These are phyloP conservation scores for Gymnoscelis rufifasciata DNA, from an alignment of 2,888 invertebrate species.

Conservation along the genomic window DNA sequence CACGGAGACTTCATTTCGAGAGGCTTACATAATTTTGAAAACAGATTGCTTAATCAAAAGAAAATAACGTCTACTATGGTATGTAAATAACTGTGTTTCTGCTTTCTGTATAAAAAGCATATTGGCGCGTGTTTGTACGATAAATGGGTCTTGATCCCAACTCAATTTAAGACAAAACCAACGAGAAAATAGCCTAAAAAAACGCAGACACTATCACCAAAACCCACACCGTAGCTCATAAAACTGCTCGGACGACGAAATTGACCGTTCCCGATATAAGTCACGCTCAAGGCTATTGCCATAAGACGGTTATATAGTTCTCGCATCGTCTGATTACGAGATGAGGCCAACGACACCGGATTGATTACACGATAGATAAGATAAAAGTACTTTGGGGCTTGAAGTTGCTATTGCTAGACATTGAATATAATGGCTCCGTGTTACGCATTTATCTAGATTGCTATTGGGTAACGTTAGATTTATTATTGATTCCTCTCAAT, in stretches of 20 bases:
- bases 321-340: slow-evolving; percentile 27
- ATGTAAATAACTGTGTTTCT: no score
- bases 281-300: slow-evolving; percentile 17
- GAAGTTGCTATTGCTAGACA: slow-evolving; percentile 1
- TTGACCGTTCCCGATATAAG: slow-evolving; percentile 18
- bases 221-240: slow-evolving; percentile 12
- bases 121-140: no score
- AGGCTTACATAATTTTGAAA: not conserved
- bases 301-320: slow-evolving; percentile 12
- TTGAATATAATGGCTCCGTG: slow-evolving; percentile 2
- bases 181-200: not conserved
- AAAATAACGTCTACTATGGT: not conserved
- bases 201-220: slow-evolving; percentile 1
- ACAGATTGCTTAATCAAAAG: slow-evolving; percentile 1
- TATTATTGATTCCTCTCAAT: not conserved
- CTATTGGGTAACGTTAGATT: no score
- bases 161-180: not conserved
- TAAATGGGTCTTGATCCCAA: no score
- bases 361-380: slow-evolving; percentile 43
- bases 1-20: not conserved
- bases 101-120: no score
- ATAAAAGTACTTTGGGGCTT: slow-evolving; percentile 16
- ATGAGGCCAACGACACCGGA: slow-evolving; percentile 46
- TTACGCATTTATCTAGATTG: slow-evolving; percentile 12
- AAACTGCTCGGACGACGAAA: slow-evolving; percentile 12